A percentile compares a stretch with the other conserved stretches of the same genome.
Conservation (phyloP, 2,797 vertebrate genomes). For the Microctenopoma stevenorrisi region DNA sequence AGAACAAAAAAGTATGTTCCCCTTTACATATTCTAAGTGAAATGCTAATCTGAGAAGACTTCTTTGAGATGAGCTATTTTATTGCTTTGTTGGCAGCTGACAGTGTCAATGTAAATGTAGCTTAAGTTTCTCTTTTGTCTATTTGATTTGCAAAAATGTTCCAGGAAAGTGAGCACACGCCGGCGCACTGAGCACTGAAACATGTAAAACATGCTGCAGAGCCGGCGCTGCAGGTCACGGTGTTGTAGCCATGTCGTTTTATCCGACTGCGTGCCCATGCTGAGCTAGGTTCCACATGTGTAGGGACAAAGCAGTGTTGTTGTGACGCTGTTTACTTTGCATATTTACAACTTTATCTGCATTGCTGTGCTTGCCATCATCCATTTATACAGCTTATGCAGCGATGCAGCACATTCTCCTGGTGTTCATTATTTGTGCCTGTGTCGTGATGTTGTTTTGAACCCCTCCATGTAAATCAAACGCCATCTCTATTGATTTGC, state of each 20-base stretch:
- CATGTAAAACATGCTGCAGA: constrained; percentile 1
- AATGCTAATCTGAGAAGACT: too few relatives aligned
- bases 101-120: neutral
- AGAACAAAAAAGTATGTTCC: neutral
- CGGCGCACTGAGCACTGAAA: neutral
- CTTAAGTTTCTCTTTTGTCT: neutral
- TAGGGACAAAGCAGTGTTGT: neutral
- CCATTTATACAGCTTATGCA: constrained; percentile 16
- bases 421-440: constrained; percentile 29
- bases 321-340: constrained; percentile 8
- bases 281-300: neutral
- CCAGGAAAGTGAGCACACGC: neutral
- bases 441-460: constrained; percentile 12
- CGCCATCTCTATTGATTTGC: constrained; percentile 45
- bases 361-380: neutral
- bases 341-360: constrained; percentile 39
- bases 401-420: constrained; percentile 9
- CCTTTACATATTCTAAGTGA: too few relatives aligned
- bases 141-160: neutral
- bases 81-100: neutral
- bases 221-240: neutral
- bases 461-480: constrained; percentile 41
- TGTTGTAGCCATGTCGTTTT: neutral
- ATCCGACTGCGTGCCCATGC: constrained; percentile 2
- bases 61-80: too few relatives aligned